Base-by-base conservation (phyloP, 2,113 vertebrate genomes). In the Amphilophus citrinellus region DNA sequence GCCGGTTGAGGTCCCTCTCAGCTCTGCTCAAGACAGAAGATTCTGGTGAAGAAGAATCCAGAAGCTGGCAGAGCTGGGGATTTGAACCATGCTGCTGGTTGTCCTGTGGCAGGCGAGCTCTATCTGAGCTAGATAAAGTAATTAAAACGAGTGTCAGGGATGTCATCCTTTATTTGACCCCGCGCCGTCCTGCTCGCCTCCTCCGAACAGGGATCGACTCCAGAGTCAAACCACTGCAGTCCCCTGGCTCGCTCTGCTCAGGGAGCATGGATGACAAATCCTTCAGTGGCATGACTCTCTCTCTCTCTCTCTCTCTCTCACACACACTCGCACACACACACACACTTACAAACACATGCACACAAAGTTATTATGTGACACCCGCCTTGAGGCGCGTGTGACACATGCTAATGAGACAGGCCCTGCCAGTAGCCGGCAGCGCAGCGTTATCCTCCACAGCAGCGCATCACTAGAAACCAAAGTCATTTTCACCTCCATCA, bases 401-500 rank as follows among this genome's bases (percentile, higher is more conserved):
- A 93, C 94, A 94, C 91, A 95, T 95, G 94, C 94, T 95, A 95
- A 95, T 94, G 92, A 95, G 93, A 92, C 92, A 66, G 92, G 73
- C 86, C 84, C 88, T 87, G 90, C 88, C 91, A 91, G 88, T 89
- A 88, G 89, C 90, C 84, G 60, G 84, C 87, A 92, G 82, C 86
- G 10, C 65, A 10, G 83, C 85, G 84, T 83, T 89, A 91, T 92
- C 92, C 93, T 90, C 92, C 88, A 79, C 88, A 77, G 91, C 87
- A 62, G 91, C 81, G 82, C 92, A 89, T 91, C 92, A 62, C 90
- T 82, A 88, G 92, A 92, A 93, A 94, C 89, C 92, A 91, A 93
- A 94, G 93, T 94, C 91, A 94, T 95, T 95, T 94, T 95, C 94
- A 94, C 94, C 94, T 92, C 94, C 93, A 87, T 95, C 94, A 95